Percentiles rank a stretch among this genome's conserved stretches.
These are phyloP conservation scores for Nyctibius bracteatus DNA, from an alignment of 2,113 vertebrate genomes.

Conservation along the genomic window DNA sequence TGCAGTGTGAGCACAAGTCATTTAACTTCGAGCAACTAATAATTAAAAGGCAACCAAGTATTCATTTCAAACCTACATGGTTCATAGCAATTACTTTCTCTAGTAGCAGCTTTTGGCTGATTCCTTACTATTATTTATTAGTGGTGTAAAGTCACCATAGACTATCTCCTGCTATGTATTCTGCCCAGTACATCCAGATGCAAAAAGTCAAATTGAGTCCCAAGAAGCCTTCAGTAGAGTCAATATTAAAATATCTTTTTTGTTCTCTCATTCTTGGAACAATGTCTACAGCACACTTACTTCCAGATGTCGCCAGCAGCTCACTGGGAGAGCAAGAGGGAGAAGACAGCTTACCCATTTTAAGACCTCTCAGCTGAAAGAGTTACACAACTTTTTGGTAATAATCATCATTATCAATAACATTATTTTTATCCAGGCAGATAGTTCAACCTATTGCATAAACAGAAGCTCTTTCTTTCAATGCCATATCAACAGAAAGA, in stretches of 20 bases:
- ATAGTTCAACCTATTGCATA: background rate
- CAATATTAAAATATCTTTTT: background rate
- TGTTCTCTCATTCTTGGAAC: background rate
- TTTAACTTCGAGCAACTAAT: background rate
- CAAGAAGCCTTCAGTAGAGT: background rate
- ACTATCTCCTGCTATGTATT: background rate
- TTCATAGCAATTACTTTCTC: background rate
- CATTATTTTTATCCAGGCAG: background rate
- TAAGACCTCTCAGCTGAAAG: background rate
- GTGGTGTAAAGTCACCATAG: background rate
- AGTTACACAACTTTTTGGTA: background rate
- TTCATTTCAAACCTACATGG: background rate
- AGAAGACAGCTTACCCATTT: background rate
- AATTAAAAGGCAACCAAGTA: background rate
- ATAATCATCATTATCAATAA: background rate
- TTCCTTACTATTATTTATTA: background rate
- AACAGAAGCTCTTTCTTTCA: background rate
- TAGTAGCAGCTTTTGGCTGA: background rate
- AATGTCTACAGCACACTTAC: background rate
- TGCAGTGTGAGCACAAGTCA: background rate
- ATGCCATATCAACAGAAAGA: background rate
- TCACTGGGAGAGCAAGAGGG: background rate
- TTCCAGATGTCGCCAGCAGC: background rate
- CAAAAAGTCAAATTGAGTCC: background rate
- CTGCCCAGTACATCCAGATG: background rate